Evolutionary conservation across 2,113 vertebrate genomes (phyloP), one percentile per base, ranked within the genome.

Genomic region (Coturnix japonica): DNA sequence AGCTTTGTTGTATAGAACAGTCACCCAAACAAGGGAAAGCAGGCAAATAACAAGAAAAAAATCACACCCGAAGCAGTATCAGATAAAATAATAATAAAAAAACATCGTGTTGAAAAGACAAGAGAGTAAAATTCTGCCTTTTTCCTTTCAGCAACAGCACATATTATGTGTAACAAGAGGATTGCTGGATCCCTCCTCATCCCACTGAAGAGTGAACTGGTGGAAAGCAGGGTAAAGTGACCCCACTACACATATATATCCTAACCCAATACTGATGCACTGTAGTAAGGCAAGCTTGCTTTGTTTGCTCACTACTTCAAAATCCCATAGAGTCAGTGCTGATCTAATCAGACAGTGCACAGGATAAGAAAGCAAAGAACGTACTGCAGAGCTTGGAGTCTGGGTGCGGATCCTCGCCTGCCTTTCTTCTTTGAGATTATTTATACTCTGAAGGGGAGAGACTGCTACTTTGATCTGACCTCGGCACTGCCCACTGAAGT

Each of bases 391-490:
- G 23, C n/a, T 30, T 1, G 63, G 37, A 0, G 86, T 31, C 35
- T 84, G 84, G 20, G 94, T 69, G 31, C 96, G 93, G 21, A 81
- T 95, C 54, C 96, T 94, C 12, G 97, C 81, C 96, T 97, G 98
- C 53, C 97, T 98, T 85, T 98, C 98, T 56, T 95, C 97, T 51
- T 97, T 96, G 39, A 99, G 97, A 6, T 97, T 82, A 10, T 84
- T 91, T 9, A 99, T 73, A 33, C 84, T 97, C 41, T 97, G 98
- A 39, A 99, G 96, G 23, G 99, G 99, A 26, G 98, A 98, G 89
- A 99, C 14, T 1, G 99, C 98, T 51, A 99, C 98, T 96, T 99
- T 99, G 41, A 99, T 96, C 96, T 99, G 99, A 26, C 99, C 99
- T 22, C 98, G 98, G 96, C 99, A 99, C 81, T 99, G 98, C 14